Base-by-base conservation (phyloP, 1,140 invertebrate genomes). In the Dufourea novaeangliae region DNA sequence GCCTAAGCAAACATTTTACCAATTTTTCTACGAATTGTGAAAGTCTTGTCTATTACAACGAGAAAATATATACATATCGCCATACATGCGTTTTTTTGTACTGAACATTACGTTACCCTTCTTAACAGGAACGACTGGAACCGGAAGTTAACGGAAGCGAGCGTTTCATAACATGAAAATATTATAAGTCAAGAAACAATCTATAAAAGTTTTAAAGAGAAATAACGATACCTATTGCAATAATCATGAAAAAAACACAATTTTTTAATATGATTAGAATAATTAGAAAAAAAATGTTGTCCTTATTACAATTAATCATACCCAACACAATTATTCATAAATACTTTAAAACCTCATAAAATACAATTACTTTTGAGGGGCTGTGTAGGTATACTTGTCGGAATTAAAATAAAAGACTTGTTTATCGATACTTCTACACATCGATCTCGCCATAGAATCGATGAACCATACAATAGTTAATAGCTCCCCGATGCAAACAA, bases 11-110 rank as follows among this genome's bases (percentile, higher is more conserved):
- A 87, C 44, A 66, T 77, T 85, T 83, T 86, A 80, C 14, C 57
- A 81, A 74, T 72, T 84, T 83, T 85, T 87, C 46, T 88, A 88
- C 86, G 70, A 88, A 77, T 87, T 83, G 72, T 86, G 64, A 82
- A 85, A 80, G 37, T 78, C 37, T 86, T 86, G 56, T 84, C 57
- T 83, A 77, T 75, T 52, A 72, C 79, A 83, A 74, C 22, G 37
- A 74, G 54, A 80, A 72, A 80, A 72, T 78, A 85, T 70, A 68
- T 71, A 86, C 66, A 29, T 75, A 76, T 46, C 50, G 54, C 78
- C 52, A 79, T 12, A 69, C 62, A 57, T n/a, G 34, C 12, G 8
- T 59, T 14, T 73, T 20, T 2, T n/a, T 25, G 14, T 41, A n/a
- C 20, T 29, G 20, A 17, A 46, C 29, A 78, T 34, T 66, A 61